Evolutionary conservation across 1,140 invertebrate genomes (phyloP).

Genomic region (Rhysida immarginata): DNA sequence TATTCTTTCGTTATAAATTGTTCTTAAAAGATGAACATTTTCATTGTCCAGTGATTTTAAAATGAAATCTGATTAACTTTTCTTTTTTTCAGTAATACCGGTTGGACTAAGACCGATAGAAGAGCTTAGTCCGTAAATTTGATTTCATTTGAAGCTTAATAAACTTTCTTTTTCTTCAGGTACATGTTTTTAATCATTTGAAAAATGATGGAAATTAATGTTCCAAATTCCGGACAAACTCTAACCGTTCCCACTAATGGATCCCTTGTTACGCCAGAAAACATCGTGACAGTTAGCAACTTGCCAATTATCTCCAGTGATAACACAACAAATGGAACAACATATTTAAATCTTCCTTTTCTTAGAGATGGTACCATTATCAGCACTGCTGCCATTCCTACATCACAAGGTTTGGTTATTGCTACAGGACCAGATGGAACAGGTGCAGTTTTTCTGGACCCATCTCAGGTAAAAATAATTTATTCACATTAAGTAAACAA

Average conservation of each 20-base stretch:
- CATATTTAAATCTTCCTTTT: conserved; percentile 5
- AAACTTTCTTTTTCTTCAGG: neutral
- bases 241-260: neutral
- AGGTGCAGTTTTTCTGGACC: conserved; percentile 5
- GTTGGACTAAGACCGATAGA: too few species aligned
- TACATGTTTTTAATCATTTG: neutral
- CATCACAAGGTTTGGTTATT: conserved; percentile 8
- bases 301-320: neutral
- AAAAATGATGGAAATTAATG: conserved; percentile 2
- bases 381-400: neutral
- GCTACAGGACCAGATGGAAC: conserved; percentile 8
- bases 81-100: too few species aligned
- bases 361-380: conserved; percentile 2
- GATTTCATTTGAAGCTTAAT: too few species aligned
- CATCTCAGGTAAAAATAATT: conserved; percentile 8
- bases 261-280: neutral
- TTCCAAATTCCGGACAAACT: neutral
- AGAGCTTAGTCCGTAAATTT: too few species aligned
- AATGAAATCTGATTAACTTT: too few species aligned
- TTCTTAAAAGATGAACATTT: too few species aligned
- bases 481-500: too few species aligned
- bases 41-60: too few species aligned
- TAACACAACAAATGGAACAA: neutral
- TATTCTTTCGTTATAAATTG: too few species aligned
- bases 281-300: neutral